phyloP scores from a whole-genome alignment of 2,797 vertebrate species.

The Pangasius larnaudii region DNA sequence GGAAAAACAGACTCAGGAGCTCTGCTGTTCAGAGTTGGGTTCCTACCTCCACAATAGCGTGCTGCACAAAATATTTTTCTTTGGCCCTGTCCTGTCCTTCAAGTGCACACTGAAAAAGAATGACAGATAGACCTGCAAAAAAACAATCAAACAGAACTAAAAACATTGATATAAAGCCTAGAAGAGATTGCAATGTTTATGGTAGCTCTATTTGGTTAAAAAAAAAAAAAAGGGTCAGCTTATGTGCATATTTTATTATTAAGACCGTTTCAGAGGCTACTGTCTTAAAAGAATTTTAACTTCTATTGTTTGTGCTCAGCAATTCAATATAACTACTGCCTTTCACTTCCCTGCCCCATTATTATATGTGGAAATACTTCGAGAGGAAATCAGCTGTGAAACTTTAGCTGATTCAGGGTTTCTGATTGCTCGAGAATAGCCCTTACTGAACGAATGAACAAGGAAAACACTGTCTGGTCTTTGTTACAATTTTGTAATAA shows the following conservation, averaged over 20 bases:
- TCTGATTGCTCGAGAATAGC: not conserved
- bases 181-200: slow-evolving; percentile 85
- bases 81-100: not conserved
- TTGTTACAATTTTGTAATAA: slow-evolving; percentile 99
- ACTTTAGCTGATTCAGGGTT: not conserved
- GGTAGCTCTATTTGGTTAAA: slow-evolving; percentile 99
- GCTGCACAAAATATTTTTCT: slow-evolving; percentile 86
- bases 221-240: not conserved
- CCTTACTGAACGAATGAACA: slow-evolving; percentile 70
- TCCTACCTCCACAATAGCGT: slow-evolving; percentile 82
- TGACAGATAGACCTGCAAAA: slow-evolving; percentile 59
- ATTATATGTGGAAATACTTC: not conserved
- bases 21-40: slow-evolving; percentile 22
- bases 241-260: slow-evolving; percentile 83
- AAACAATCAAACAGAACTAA: slow-evolving; percentile 62
- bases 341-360: not conserved
- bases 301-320: not conserved
- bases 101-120: not conserved
- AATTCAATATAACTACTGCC: not conserved
- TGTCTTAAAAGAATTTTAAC: not conserved
- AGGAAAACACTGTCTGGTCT: slow-evolving; percentile 98
- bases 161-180: slow-evolving; percentile 58
- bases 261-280: not conserved
- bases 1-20: not conserved
- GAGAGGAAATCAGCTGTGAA: not conserved